A percentile compares a stretch with the other conserved stretches of the same genome.
Conservation (phyloP, 2,113 vertebrate genomes). For the Bubo bubo region DNA sequence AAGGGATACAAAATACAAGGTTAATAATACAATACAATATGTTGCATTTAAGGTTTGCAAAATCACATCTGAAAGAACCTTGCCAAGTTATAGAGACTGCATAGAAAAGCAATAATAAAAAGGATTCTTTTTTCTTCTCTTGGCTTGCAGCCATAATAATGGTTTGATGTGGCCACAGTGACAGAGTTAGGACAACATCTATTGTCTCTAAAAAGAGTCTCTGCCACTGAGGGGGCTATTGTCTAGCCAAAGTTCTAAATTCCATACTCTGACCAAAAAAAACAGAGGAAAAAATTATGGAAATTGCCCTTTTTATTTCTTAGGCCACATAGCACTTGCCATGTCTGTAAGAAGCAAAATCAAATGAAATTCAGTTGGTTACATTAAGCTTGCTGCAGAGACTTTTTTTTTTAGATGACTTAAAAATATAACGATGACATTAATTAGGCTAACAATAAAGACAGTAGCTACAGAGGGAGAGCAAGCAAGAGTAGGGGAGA, state of each 20-base stretch:
- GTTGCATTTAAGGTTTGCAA: slow-evolving; percentile 39
- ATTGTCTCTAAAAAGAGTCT: slow-evolving; percentile 35
- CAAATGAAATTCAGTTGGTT: not conserved
- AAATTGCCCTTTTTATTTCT: slow-evolving; percentile 1
- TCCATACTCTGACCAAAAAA: not conserved
- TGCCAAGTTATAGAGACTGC: not conserved
- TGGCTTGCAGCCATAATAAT: slow-evolving; percentile 24
- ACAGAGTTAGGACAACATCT: slow-evolving; percentile 37
- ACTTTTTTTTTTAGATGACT: not conserved
- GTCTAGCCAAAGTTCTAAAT: not conserved
- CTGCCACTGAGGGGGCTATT: not conserved
- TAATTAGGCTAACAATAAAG: slow-evolving; percentile 12
- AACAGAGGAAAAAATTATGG: not conserved
- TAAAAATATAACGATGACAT: not conserved
- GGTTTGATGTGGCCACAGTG: slow-evolving; percentile 26
- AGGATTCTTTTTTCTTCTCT: slow-evolving; percentile 12
- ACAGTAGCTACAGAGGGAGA: not conserved
- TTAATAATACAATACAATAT: slow-evolving; percentile 67
- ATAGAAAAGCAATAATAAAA: slow-evolving; percentile 51
- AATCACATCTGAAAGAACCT: slow-evolving; percentile 51
- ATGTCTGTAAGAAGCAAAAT: not conserved
- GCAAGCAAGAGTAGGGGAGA: not conserved
- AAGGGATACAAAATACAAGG: slow-evolving; percentile 55
- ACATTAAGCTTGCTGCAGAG: not conserved
- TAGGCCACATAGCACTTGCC: not conserved